phyloP scores from a whole-genome alignment of 1,140 invertebrate species.

The Cyclargus thomasi region DNA sequence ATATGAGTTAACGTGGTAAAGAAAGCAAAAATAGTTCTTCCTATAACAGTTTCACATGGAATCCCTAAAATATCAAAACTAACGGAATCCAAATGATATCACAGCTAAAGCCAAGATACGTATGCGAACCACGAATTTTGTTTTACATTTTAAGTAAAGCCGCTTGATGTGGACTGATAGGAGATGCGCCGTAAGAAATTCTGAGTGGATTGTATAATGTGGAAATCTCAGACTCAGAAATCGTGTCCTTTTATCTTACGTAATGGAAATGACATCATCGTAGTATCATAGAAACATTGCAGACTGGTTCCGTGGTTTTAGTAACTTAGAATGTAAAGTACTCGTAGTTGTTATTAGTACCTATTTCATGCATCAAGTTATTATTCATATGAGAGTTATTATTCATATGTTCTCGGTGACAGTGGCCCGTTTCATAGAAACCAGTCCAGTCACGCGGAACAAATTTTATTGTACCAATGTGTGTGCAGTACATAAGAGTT shows the following conservation, averaged over 20 bases:
- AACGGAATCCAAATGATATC: background rate
- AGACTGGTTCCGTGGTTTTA: background rate
- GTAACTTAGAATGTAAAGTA: too few relatives aligned
- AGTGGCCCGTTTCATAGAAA: too few relatives aligned
- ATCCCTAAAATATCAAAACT: background rate
- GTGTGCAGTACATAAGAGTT: too few relatives aligned
- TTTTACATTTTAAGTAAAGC: constrained; percentile 13
- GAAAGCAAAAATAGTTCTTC: too few relatives aligned
- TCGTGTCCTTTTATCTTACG: background rate
- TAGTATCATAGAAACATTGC: background rate
- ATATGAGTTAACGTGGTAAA: too few relatives aligned
- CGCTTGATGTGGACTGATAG: constrained; percentile 21
- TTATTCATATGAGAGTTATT: too few relatives aligned
- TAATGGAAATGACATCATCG: background rate
- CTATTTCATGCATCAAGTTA: too few relatives aligned
- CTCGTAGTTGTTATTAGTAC: too few relatives aligned
- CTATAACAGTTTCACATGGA: background rate
- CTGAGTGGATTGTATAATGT: constrained; percentile 4
- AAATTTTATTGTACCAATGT: too few relatives aligned
- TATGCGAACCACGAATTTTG: constrained; percentile 10
- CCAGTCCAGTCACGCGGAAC: too few relatives aligned
- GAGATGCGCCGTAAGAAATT: constrained; percentile 13
- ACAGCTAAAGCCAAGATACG: background rate
- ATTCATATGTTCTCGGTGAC: too few relatives aligned
- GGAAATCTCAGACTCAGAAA: background rate